Base-by-base conservation (phyloP, 2,113 vertebrate species). In the Machaerirhynchus nigripectus region DNA sequence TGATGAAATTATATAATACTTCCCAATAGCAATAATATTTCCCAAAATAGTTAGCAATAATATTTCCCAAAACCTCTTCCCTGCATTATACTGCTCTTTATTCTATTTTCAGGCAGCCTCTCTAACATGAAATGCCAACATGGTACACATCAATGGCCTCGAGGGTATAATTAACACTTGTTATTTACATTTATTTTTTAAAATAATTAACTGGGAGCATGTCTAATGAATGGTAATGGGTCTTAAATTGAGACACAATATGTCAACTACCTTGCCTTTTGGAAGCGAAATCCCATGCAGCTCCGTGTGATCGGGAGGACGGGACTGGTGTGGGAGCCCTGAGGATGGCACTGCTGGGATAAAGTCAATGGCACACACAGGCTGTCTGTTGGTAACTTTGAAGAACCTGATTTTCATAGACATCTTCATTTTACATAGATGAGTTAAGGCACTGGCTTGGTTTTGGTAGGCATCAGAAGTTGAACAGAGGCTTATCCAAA, bases 121-220 rank as follows among this genome's bases (percentile, higher is more conserved):
- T 76, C 74, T 60, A 70, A 94, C 35, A 56, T 5, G 53, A 95
- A 90, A 63, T 64, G 63, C 75, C 93, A 95, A 92, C 52, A 88
- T 9, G 67, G 79, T 76, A 94, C 83, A 94, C 52, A 89, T 81
- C 65, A 78, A 76, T 88, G 85, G 69, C 71, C 78, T 95, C 88
- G 3, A 75, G 94, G 88, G 84, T 85, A 92, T 95, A 96, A 97
- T 97, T 97, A 97, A 89, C 70, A 87, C 67, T 95, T 93, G 77
- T 93, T 97, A 96, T 97, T 97, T 98, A 94, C 91, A 95, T 93
- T 97, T 96, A 90, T 87, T 97, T 96, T 92, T 87, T 42, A 65
- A 97, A 96, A 96, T 92, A 96, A 97, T 96, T 95, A 97, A 88
- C 85, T 83, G 52, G 71, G 37, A 96, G 75, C 59, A 84, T 89